Percentiles rank a stretch among this genome's conserved stretches.
phyloP scores from a whole-genome alignment of 2,113 vertebrate species.

The Aptenodytes patagonicus region DNA sequence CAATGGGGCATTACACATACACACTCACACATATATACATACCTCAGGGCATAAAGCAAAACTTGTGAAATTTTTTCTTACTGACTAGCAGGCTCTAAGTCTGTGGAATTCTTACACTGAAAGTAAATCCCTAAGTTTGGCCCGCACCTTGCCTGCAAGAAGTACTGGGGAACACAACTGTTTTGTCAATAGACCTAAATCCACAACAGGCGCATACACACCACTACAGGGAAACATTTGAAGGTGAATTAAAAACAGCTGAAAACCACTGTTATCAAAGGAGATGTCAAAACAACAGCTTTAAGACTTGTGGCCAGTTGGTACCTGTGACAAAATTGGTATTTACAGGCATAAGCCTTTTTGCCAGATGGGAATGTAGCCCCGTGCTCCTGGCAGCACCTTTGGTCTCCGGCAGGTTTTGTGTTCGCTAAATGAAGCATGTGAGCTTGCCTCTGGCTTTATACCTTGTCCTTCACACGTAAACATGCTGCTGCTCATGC shows the following conservation, averaged over 20 bases:
- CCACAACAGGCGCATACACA: background rate
- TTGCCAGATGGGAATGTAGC: background rate
- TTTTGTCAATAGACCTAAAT: background rate
- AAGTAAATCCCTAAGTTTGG: background rate
- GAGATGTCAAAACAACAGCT: background rate
- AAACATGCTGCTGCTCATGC: background rate
- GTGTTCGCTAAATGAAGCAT: accelerated
- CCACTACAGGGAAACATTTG: background rate
- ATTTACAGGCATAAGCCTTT: background rate
- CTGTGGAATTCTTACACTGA: background rate
- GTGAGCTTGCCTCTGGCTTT: background rate
- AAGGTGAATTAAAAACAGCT: background rate
- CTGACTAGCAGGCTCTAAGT: background rate
- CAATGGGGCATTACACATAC: background rate
- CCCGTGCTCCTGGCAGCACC: background rate
- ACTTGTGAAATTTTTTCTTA: background rate
- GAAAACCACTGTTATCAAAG: background rate
- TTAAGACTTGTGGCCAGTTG: background rate
- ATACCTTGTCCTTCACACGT: background rate
- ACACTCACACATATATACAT: background rate
- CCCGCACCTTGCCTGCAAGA: background rate
- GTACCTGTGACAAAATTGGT: background rate
- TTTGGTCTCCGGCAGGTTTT: background rate
- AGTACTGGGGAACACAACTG: background rate
- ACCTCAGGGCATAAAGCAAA: background rate